These are phyloP conservation scores for Gymnoscopelus braueri DNA, from an alignment of 2,797 vertebrate species.

Conservation along the genomic window DNA sequence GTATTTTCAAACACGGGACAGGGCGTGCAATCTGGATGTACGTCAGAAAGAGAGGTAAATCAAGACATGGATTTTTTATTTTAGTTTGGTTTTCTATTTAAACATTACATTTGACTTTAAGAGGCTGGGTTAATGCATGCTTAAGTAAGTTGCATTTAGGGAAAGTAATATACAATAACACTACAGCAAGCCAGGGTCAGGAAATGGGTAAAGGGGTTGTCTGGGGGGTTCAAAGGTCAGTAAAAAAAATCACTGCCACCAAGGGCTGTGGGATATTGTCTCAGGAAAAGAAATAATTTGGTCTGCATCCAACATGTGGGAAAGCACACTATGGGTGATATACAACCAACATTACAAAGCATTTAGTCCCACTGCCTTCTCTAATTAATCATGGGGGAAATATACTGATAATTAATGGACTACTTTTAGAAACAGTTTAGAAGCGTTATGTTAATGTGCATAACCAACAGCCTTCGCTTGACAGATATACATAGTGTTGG, in stretches of 20 bases:
- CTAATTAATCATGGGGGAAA: constrained; percentile 62
- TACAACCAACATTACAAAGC: constrained; percentile 62
- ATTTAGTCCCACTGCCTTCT: constrained; percentile 45
- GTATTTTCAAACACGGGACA: constrained; percentile 84
- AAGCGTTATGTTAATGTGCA: constrained; percentile 69
- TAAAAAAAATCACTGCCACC: constrained; percentile 70
- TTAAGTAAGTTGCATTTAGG: constrained; percentile 99
- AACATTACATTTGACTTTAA: constrained; percentile 61
- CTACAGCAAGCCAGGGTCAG: constrained; percentile 87
- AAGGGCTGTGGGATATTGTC: constrained; percentile 80
- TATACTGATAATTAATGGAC: constrained; percentile 51
- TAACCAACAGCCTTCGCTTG: constrained; percentile 88
- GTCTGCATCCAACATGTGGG: constrained; percentile 44
- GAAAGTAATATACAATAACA: constrained; percentile 91
- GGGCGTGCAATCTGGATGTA: constrained; percentile 94
- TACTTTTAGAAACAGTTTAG: constrained; percentile 42
- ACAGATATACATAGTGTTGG: constrained; percentile 75
- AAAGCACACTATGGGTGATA: constrained; percentile 49
- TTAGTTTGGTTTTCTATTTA: constrained; percentile 67
- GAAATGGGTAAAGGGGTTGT: constrained; percentile 33
- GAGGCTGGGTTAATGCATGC: constrained; percentile 89
- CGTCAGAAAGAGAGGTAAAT: constrained; percentile 82
- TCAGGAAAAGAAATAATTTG: constrained; percentile 62
- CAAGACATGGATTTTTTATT: constrained; percentile 58
- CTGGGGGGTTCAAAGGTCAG: constrained; percentile 52